Base-by-base conservation (phyloP, 2,113 vertebrate species). In the Sialia sialis region DNA sequence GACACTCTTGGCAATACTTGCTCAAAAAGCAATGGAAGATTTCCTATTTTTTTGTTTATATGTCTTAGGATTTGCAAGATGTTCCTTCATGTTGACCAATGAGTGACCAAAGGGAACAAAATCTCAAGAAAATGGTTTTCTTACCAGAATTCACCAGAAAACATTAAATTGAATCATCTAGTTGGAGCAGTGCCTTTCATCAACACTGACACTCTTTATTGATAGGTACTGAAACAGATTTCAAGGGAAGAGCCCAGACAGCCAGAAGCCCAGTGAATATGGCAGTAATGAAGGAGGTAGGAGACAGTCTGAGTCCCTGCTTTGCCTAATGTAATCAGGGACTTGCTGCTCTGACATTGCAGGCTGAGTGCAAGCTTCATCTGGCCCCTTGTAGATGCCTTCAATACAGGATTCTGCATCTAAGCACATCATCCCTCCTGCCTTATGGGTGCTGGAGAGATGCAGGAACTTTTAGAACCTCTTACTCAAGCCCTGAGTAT, bases 221-320 rank as follows among this genome's bases (percentile, higher is more conserved):
- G 83, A 46, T 15, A 89, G 51, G 32, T 87, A 80, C 43, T 74
- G 68, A 51, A 73, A 58, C 18, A 74, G 74, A 69, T 16, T 25
- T 32, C 76, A 84, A 77, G 25, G 13, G 43, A 84, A 55, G 18
- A 92, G 43, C 34, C 34, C 80, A 91, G 77, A 70, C 56, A 67
- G 32, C 68, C 89, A 96, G 73, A 92, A 96, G 51, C 73, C 81
- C 80, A 67, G 66, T 48, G 69, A 38, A 48, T 34, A 84, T 4
- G 27, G 51, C 36, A 90, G 54, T 92, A 92, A 93, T 85, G 82
- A 89, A 94, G 84, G 80, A 89, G 68, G 43, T 75, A 91, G 89
- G 84, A 96, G 69, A 89, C 84, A 91, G 89, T 87, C 76, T 81
- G 93, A 90, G 67, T 74, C 48, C 56, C 52, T 87, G 60, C 48